Percentiles rank a stretch among this genome's conserved stretches.
Evolutionary conservation across 2,888 invertebrate genomes (phyloP).

Genomic region (Diploptera punctata): DNA sequence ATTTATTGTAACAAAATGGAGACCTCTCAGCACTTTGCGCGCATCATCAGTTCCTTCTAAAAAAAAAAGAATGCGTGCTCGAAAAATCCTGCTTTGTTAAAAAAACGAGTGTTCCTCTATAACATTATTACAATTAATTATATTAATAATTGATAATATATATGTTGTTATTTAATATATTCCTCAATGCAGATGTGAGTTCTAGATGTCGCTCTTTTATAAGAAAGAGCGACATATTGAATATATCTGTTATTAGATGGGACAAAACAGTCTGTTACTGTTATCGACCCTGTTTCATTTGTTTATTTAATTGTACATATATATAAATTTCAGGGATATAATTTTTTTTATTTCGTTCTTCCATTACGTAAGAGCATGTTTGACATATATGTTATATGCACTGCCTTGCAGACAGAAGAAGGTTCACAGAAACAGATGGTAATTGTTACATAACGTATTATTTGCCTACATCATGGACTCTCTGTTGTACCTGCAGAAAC

Average conservation of each 20-base stretch:
- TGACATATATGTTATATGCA: too few relatives aligned
- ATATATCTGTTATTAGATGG: neutral
- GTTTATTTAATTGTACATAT: conserved; percentile 21
- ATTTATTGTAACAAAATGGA: conserved; percentile 13
- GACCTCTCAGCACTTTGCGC: conserved; percentile 18
- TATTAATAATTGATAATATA: conserved; percentile 29
- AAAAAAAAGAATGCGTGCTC: conserved; percentile 2
- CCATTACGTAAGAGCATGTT: conserved; percentile 25
- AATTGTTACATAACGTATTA: too few relatives aligned
- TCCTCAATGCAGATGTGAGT: neutral
- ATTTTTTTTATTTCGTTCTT: conserved; percentile 23
- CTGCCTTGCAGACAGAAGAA: neutral
- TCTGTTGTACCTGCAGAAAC: conserved; percentile 36
- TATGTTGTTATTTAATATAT: conserved; percentile 36
- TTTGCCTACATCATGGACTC: conserved; percentile 24
- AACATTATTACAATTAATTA: conserved; percentile 31
- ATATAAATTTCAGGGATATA: conserved; percentile 26
- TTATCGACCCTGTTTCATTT: conserved; percentile 28
- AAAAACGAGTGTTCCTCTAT: conserved; percentile 36
- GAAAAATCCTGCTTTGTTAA: conserved; percentile 31
- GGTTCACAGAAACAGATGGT: neutral
- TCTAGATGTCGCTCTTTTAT: neutral
- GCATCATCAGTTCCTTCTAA: conserved; percentile 19
- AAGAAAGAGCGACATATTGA: neutral
- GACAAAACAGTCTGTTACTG: neutral